These are phyloP conservation scores for Paracanthobrama guichenoti DNA, from an alignment of 2,113 vertebrate genomes.

Conservation along the genomic window DNA sequence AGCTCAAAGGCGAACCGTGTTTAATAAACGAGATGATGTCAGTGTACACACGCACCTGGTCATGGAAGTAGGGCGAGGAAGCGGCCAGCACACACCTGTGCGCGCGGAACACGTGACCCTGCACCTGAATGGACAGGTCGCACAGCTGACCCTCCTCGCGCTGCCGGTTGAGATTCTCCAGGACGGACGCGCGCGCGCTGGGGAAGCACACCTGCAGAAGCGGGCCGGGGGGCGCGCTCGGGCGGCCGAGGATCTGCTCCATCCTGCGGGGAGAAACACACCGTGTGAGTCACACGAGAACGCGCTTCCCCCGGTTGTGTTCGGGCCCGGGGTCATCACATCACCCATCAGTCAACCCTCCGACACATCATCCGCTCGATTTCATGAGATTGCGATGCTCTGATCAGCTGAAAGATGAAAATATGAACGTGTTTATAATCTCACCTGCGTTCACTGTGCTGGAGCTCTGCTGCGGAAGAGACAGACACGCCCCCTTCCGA, in stretches of 20 bases:
- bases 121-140: constrained; percentile 81
- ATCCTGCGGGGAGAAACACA: constrained; percentile 21
- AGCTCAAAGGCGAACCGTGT: no score
- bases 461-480: constrained; percentile 24
- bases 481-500: not conserved
- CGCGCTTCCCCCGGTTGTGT: no score
- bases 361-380: not conserved
- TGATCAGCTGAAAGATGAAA: not conserved
- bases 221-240: constrained; percentile 45
- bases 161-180: constrained; percentile 89
- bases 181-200: constrained; percentile 77
- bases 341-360: no score
- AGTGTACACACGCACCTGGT: constrained; percentile 72
- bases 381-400: not conserved
- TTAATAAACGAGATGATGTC: not conserved
- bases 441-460: constrained; percentile 10
- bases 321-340: not conserved
- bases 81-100: constrained; percentile 83
- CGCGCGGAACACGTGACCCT: constrained; percentile 79
- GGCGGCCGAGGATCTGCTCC: constrained; percentile 20
- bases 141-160: constrained; percentile 84
- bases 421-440: not conserved
- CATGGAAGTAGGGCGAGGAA: constrained; percentile 83
- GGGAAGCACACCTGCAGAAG: constrained; percentile 87
- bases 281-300: not conserved